These are phyloP conservation scores for Polypterus bichir DNA, from an alignment of 2,113 vertebrate genomes.

Conservation along the genomic window DNA sequence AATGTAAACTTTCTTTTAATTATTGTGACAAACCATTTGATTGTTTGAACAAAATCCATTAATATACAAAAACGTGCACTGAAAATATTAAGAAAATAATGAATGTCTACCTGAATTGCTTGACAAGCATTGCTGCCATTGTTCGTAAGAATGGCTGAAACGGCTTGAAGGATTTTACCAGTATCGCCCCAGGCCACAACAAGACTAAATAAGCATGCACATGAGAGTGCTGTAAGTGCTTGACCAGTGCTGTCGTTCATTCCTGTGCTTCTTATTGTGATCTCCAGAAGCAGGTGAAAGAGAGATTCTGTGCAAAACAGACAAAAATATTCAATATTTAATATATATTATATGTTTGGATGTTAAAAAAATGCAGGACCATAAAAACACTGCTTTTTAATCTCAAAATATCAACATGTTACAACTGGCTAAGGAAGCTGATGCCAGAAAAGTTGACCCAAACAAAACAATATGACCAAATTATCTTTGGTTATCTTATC, in stretches of 20 bases:
- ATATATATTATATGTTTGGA: not conserved
- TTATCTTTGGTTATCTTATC: no score
- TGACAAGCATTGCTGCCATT: slow-evolving; percentile 97
- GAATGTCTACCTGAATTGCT: slow-evolving; percentile 76
- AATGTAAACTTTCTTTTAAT: no score
- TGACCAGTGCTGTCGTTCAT: slow-evolving; percentile 88
- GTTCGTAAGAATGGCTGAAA: slow-evolving; percentile 95
- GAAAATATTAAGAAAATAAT: not conserved
- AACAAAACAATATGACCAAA: no score
- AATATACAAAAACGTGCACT: not conserved
- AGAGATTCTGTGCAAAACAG: slow-evolving; percentile 72
- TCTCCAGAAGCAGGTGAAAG: slow-evolving; percentile 90
- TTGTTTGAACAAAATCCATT: not conserved
- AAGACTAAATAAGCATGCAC: slow-evolving; percentile 94
- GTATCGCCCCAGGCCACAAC: slow-evolving; percentile 97
- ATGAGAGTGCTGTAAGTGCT: slow-evolving; percentile 87
- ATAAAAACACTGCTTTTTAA: no score
- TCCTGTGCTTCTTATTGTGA: slow-evolving; percentile 86
- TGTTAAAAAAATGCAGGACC: not conserved
- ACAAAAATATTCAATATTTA: slow-evolving; percentile 9
- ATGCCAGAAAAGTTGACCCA: no score
- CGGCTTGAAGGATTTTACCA: slow-evolving; percentile 85
- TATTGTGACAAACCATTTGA: not conserved
- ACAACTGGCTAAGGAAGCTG: no score
- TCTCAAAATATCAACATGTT: no score